phyloP scores from a whole-genome alignment of 1,140 invertebrate species.

The Papilio machaon region DNA sequence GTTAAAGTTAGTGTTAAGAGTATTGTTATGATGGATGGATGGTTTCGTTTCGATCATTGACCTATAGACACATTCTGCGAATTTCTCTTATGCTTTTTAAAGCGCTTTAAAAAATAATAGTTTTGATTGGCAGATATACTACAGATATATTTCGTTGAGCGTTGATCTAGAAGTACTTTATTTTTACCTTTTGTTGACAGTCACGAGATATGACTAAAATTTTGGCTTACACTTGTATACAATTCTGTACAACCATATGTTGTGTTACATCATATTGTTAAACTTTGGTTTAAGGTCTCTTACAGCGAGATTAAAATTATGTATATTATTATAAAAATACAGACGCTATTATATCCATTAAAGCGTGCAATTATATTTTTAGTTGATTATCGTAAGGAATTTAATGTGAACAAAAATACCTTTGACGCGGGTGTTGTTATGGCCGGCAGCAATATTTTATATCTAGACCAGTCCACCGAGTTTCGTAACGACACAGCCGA shows the following conservation, averaged over 20 bases:
- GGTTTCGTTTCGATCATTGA: not conserved
- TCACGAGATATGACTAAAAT: no score
- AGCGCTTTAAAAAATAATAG: not conserved
- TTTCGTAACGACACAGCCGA: constrained; percentile 35
- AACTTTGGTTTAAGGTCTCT: not conserved
- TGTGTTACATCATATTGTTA: no score
- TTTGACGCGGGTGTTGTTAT: constrained; percentile 29
- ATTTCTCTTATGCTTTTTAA: not conserved
- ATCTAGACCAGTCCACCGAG: constrained; percentile 39
- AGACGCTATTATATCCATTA: not conserved
- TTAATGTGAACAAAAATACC: constrained; percentile 32
- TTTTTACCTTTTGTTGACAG: no score
- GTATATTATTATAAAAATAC: constrained; percentile 3
- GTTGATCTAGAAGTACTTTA: not conserved
- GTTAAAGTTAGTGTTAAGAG: not conserved
- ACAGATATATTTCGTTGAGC: not conserved
- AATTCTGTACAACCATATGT: no score
- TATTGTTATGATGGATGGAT: not conserved
- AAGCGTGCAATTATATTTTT: constrained; percentile 17
- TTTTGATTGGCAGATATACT: not conserved
- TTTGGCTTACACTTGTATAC: no score
- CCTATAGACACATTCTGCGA: not conserved
- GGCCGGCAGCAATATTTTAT: constrained; percentile 38
- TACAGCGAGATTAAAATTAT: not conserved
- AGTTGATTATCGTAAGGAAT: constrained; percentile 29